Evolutionary conservation across 2,797 vertebrate species (phyloP).

Genomic region (Crocidura indochinensis): DNA sequence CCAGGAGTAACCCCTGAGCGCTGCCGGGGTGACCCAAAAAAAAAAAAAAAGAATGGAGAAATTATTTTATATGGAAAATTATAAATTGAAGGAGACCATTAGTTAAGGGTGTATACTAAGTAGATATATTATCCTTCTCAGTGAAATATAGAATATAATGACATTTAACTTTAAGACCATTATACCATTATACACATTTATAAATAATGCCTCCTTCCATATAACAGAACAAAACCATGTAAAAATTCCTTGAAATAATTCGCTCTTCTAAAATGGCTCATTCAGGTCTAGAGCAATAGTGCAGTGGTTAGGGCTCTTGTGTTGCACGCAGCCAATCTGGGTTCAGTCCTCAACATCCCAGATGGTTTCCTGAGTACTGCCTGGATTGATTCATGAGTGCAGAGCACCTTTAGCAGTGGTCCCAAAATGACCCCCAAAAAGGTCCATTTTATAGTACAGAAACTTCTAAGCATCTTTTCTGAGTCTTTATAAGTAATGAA

Average conservation of each 20-base stretch:
- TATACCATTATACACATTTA: constrained; percentile 13
- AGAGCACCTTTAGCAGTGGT: no score
- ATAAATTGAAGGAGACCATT: constrained; percentile 54
- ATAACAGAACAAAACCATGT: constrained; percentile 55
- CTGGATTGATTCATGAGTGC: no score
- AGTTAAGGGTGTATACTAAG: not conserved
- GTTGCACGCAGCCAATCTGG: no score
- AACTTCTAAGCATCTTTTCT: constrained; percentile 42
- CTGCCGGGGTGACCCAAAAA: no score
- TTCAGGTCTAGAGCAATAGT: no score
- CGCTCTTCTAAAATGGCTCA: constrained; percentile 60
- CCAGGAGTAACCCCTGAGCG: no score
- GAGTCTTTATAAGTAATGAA: constrained; percentile 36
- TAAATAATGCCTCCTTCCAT: constrained; percentile 40
- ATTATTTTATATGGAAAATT: not conserved
- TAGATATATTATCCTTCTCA: not conserved
- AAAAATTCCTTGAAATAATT: constrained; percentile 35
- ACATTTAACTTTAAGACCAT: constrained; percentile 36
- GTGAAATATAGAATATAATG: constrained; percentile 60
- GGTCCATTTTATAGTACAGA: constrained; percentile 59
- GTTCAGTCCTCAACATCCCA: no score
- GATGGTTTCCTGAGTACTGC: no score
- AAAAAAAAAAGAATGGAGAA: constrained; percentile 56
- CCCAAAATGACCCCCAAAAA: not conserved
- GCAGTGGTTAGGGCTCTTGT: no score